Evolutionary conservation across 2,113 vertebrate genomes (phyloP).

Genomic region (Rattus norvegicus): DNA sequence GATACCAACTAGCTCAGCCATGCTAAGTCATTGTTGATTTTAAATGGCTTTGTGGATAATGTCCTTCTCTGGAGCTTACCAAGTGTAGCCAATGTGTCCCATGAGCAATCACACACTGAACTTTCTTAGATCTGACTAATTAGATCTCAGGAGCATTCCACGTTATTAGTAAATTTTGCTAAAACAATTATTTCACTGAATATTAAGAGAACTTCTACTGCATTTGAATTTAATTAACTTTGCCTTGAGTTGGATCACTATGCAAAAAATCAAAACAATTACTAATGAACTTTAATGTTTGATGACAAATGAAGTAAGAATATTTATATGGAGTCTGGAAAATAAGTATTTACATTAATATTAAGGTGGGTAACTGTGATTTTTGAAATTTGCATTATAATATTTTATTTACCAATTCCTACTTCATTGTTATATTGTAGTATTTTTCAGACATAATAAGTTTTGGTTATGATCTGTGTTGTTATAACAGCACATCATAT

Average conservation of each 20-base stretch:
- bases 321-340: background rate
- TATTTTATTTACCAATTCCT: background rate
- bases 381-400: background rate
- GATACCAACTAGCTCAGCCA: background rate
- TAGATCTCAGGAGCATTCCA: constrained; percentile 38
- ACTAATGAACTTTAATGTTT: background rate
- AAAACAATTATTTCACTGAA: constrained; percentile 56
- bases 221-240: background rate
- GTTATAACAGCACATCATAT: background rate
- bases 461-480: background rate
- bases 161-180: background rate
- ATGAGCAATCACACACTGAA: background rate
- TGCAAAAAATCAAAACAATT: background rate
- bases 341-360: background rate
- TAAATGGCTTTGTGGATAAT: background rate
- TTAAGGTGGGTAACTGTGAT: rapidly evolving
- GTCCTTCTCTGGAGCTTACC: constrained; percentile 14
- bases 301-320: background rate
- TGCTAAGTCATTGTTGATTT: background rate
- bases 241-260: background rate
- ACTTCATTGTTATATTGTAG: background rate
- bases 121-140: constrained; percentile 55
- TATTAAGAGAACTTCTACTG: background rate
- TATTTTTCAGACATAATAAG: background rate
- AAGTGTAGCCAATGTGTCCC: background rate